Evolutionary conservation across 2,888 invertebrate species (phyloP).

Genomic region (Lymantria dispar): DNA sequence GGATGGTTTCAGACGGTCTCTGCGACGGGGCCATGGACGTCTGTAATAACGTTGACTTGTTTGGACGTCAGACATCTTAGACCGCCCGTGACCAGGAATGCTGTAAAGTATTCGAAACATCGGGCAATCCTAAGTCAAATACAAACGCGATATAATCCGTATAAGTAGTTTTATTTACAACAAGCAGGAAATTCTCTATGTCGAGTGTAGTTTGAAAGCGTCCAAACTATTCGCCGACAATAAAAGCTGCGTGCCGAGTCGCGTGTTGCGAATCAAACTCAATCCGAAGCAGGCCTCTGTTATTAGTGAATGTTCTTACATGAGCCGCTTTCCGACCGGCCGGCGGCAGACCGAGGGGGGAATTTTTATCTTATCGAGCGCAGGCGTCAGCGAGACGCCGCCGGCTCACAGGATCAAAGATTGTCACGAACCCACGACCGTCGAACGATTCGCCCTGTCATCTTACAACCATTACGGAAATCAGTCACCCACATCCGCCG

Average conservation of each 20-base stretch:
- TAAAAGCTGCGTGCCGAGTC: constrained; percentile 38
- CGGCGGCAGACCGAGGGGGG: constrained; percentile 26
- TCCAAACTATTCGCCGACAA: constrained; percentile 44
- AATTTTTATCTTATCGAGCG: constrained; percentile 49
- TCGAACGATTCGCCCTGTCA: constrained; percentile 30
- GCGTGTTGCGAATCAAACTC: constrained; percentile 48
- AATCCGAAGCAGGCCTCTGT: constrained; percentile 53
- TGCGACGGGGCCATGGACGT: too few relatives aligned
- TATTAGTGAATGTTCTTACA: constrained; percentile 61
- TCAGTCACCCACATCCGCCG: constrained; percentile 53
- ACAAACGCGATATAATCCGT: too few relatives aligned
- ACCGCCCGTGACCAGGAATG: too few relatives aligned
- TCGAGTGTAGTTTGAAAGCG: constrained; percentile 25
- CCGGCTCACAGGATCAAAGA: constrained; percentile 46
- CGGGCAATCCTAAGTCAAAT: too few relatives aligned
- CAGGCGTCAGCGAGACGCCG: constrained; percentile 57
- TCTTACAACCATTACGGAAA: constrained; percentile 44
- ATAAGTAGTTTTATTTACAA: too few relatives aligned
- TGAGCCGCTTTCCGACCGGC: constrained; percentile 46
- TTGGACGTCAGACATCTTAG: too few relatives aligned
- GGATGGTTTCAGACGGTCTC: too few relatives aligned
- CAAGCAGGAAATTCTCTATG: constrained; percentile 34
- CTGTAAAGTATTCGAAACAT: too few relatives aligned
- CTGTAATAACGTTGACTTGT: too few relatives aligned
- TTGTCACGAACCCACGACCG: constrained; percentile 38